A percentile compares a stretch with the other conserved stretches of the same genome.
These are phyloP conservation scores for Eolophus roseicapilla DNA, from an alignment of 2,113 vertebrate genomes.

Conservation along the genomic window DNA sequence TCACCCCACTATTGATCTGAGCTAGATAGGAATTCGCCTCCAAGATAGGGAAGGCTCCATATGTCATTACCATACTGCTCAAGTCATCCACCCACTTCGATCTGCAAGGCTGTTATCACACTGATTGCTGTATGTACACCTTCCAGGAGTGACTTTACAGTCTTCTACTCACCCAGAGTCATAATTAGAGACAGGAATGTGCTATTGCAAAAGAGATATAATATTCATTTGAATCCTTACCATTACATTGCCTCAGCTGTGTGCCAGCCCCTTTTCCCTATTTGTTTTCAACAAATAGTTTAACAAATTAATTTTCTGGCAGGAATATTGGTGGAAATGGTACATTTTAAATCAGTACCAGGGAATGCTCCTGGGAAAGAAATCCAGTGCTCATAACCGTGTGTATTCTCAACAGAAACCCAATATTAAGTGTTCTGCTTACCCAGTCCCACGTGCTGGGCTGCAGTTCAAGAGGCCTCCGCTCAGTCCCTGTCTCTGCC, in stretches of 20 bases:
- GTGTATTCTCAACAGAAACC: not conserved
- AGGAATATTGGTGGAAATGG: not conserved
- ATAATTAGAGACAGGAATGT: slow-evolving; percentile 52
- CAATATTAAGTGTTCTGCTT: not conserved
- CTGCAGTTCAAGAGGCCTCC: not conserved
- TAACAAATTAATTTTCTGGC: not conserved
- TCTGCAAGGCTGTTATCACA: slow-evolving; percentile 40
- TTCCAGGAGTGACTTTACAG: slow-evolving; percentile 57
- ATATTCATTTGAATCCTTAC: slow-evolving; percentile 41
- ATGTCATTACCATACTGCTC: slow-evolving; percentile 21
- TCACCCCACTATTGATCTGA: not conserved
- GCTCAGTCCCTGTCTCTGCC: not conserved
- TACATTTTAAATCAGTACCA: not conserved
- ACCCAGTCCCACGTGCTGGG: not conserved
- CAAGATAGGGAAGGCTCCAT: slow-evolving; percentile 24
- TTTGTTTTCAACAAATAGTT: slow-evolving; percentile 2
- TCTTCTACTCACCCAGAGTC: not conserved
- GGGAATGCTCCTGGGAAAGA: not conserved
- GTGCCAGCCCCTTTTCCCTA: not conserved
- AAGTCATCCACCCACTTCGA: slow-evolving; percentile 54
- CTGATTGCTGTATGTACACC: slow-evolving; percentile 34
- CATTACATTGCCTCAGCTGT: not conserved
- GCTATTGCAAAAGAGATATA: slow-evolving; percentile 37
- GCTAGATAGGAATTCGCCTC: not conserved
- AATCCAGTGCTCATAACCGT: not conserved